A percentile compares a stretch with the other conserved stretches of the same genome.
These are phyloP conservation scores for Scrobipalpa atriplicella DNA, from an alignment of 2,888 invertebrate species.

Conservation along the genomic window DNA sequence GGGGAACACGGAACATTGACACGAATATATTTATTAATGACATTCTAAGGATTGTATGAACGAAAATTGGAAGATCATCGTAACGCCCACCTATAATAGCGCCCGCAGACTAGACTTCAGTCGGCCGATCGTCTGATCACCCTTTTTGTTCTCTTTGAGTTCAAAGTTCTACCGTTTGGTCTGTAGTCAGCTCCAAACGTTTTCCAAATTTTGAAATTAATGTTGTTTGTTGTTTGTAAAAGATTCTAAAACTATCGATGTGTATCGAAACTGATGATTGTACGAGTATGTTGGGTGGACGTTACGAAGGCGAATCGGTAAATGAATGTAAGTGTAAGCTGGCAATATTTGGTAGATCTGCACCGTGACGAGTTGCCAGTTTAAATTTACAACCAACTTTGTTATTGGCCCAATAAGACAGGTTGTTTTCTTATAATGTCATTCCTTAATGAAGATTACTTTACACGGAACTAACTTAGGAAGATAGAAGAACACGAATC, in stretches of 20 bases:
- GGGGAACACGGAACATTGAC: conserved; percentile 17
- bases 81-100: not conserved
- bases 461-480: conserved; percentile 1
- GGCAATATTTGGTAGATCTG: conserved; percentile 1
- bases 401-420: not conserved
- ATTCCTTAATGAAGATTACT: conserved; percentile 9
- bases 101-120: too few relatives aligned
- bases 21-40: conserved; percentile 1
- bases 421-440: conserved; percentile 11
- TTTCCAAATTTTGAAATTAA: too few relatives aligned
- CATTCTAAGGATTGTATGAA: not conserved
- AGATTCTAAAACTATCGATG: too few relatives aligned
- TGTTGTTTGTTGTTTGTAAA: too few relatives aligned
- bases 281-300: not conserved
- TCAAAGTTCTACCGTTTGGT: too few relatives aligned
- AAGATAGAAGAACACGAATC: conserved; percentile 9
- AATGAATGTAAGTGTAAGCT: not conserved
- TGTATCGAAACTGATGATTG: too few relatives aligned
- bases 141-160: too few relatives aligned
- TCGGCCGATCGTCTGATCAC: too few relatives aligned
- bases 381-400: not conserved
- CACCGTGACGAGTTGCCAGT: conserved; percentile 1
- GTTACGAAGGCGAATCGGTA: not conserved
- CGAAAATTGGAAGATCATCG: not conserved
- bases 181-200: too few relatives aligned